Evolutionary conservation across 2,797 vertebrate species (phyloP).

Genomic region (Notoglanidium macrostoma): DNA sequence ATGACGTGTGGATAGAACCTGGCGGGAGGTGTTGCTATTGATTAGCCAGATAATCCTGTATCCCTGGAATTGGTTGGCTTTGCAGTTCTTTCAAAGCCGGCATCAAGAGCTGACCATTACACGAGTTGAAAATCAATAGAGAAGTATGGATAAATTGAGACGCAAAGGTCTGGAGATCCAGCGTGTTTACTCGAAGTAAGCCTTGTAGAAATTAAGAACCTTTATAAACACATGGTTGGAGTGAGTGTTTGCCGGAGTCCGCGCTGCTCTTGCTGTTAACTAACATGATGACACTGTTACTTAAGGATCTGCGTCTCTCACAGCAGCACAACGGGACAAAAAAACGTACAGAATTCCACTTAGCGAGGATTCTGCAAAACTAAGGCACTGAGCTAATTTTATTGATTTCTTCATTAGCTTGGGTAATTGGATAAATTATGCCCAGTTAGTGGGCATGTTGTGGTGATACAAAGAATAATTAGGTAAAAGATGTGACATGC

Average conservation of each 20-base stretch:
- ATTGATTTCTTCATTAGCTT: neutral
- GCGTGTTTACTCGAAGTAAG: neutral
- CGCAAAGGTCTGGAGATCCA: neutral
- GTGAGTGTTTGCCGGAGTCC: conserved; percentile 22
- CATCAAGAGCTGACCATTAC: neutral
- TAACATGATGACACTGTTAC: conserved; percentile 33
- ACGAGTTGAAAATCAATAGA: neutral
- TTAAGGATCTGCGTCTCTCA: neutral
- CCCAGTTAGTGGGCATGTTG: neutral
- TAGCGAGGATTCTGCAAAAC: neutral
- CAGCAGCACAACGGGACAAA: neutral
- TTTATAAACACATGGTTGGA: conserved; percentile 8
- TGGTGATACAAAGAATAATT: neutral
- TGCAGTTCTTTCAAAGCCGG: neutral
- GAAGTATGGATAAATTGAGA: neutral
- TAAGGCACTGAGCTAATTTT: neutral
- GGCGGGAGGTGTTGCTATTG: neutral
- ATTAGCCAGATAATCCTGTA: neutral
- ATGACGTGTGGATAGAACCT: neutral
- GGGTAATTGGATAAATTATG: neutral
- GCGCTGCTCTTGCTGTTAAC: conserved; percentile 36
- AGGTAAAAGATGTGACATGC: neutral
- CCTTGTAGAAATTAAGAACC: neutral
- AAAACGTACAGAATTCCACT: neutral
- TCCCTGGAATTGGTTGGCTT: neutral